phyloP scores from a whole-genome alignment of 2,888 invertebrate species.

The Aporophyla nigra region DNA sequence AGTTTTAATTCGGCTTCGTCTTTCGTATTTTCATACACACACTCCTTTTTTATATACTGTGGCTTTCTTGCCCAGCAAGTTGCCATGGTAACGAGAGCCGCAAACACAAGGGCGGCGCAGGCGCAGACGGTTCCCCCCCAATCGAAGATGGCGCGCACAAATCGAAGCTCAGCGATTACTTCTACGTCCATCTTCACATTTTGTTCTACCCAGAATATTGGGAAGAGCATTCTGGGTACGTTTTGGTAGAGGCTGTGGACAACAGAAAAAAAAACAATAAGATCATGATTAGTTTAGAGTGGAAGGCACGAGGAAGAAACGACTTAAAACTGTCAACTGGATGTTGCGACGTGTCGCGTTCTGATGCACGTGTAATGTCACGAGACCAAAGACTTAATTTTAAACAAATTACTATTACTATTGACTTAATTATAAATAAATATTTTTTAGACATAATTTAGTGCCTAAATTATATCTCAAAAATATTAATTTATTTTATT shows the following conservation, averaged over 20 bases:
- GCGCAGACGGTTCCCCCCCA: slow-evolving; percentile 85
- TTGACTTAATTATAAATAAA: no score
- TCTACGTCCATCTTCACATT: slow-evolving; percentile 91
- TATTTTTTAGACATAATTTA: no score
- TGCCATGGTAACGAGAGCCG: slow-evolving; percentile 86
- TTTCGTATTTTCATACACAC: slow-evolving; percentile 73
- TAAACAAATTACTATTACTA: no score
- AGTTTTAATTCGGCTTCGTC: slow-evolving; percentile 85
- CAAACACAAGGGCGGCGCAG: slow-evolving; percentile 87
- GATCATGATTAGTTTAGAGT: not conserved
- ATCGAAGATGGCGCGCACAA: slow-evolving; percentile 79
- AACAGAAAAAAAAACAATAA: slow-evolving; percentile 3
- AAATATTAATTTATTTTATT: not conserved
- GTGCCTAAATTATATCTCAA: not conserved
- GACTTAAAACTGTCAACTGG: not conserved
- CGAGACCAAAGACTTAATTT: not conserved
- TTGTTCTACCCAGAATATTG: slow-evolving; percentile 95
- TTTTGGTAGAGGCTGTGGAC: slow-evolving; percentile 92
- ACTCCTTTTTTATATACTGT: slow-evolving; percentile 74
- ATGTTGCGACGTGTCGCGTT: not conserved
- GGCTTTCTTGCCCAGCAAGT: slow-evolving; percentile 76
- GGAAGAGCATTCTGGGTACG: slow-evolving; percentile 93
- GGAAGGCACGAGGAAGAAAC: not conserved
- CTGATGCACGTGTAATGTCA: not conserved
- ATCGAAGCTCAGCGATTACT: slow-evolving; percentile 89